phyloP scores from a whole-genome alignment of 2,888 invertebrate genomes.

The Toxonevra muliebris region DNA sequence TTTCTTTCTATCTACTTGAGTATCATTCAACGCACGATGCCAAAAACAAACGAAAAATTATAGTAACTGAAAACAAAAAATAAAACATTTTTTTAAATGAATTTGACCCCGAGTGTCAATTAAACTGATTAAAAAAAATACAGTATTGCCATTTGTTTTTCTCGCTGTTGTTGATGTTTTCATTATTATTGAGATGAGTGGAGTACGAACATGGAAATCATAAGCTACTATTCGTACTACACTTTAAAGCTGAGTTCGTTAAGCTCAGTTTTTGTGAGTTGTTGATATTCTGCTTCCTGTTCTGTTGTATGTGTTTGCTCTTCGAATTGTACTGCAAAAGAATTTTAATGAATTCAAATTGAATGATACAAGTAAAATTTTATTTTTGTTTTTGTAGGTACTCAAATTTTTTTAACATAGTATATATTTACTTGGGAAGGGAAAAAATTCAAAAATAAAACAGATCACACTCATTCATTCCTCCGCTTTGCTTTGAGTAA shows the following conservation, averaged over 20 bases:
- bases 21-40: too few relatives aligned
- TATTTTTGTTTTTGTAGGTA: not conserved
- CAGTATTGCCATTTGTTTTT: constrained; percentile 1
- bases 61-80: constrained; percentile 40
- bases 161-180: not conserved
- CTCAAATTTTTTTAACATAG: not conserved
- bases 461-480: not conserved
- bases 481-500: too few relatives aligned
- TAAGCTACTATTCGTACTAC: not conserved
- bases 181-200: not conserved
- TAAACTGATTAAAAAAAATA: constrained; percentile 60
- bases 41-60: too few relatives aligned
- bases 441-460: not conserved
- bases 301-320: too few relatives aligned
- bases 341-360: constrained; percentile 3
- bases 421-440: not conserved
- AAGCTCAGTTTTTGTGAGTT: not conserved
- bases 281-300: too few relatives aligned
- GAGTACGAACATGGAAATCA: not conserved
- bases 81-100: constrained; percentile 51
- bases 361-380: not conserved
- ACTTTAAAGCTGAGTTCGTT: not conserved
- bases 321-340: not conserved
- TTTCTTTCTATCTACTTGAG: too few relatives aligned
- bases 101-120: constrained; percentile 63